These are phyloP conservation scores for Argyresthia goedartella DNA, from an alignment of 2,888 invertebrate genomes.

Conservation along the genomic window DNA sequence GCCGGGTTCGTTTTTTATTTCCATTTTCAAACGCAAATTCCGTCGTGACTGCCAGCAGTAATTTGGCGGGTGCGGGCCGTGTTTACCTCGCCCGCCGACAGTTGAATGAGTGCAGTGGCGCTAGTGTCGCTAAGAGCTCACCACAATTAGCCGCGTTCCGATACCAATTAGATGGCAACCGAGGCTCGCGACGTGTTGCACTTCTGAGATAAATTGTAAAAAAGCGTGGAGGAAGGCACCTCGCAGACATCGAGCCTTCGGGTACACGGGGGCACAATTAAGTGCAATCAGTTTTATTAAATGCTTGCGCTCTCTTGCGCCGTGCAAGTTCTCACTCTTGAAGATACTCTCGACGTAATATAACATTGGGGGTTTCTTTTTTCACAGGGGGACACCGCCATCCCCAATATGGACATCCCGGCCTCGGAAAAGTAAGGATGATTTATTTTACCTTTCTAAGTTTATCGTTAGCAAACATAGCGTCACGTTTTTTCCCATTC, in stretches of 20 bases:
- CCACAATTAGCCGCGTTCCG: slow-evolving; percentile 44
- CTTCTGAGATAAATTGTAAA: slow-evolving; percentile 5
- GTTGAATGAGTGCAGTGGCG: slow-evolving; percentile 15
- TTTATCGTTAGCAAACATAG: too few relatives aligned
- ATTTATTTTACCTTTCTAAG: too few relatives aligned
- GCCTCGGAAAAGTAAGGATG: neutral
- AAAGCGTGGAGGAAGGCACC: neutral
- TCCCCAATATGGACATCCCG: neutral
- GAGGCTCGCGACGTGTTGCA: slow-evolving; percentile 5
- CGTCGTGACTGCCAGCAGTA: slow-evolving; percentile 10
- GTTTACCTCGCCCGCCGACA: slow-evolving; percentile 7
- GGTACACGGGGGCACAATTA: slow-evolving; percentile 12
- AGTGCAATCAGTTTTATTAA: neutral
- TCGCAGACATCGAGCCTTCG: neutral
- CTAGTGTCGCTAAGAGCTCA: slow-evolving; percentile 24
- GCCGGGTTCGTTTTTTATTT: neutral
- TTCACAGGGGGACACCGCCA: neutral
- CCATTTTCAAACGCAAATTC: neutral
- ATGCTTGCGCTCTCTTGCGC: neutral
- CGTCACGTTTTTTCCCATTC: too few relatives aligned
- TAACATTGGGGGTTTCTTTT: neutral
- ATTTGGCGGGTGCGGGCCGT: slow-evolving; percentile 11
- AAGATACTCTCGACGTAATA: too few relatives aligned
- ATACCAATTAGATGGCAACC: slow-evolving; percentile 42
- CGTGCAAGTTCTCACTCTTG: neutral